These are phyloP conservation scores for Caiman crocodilus DNA, from an alignment of 2,797 vertebrate genomes.

Conservation along the genomic window DNA sequence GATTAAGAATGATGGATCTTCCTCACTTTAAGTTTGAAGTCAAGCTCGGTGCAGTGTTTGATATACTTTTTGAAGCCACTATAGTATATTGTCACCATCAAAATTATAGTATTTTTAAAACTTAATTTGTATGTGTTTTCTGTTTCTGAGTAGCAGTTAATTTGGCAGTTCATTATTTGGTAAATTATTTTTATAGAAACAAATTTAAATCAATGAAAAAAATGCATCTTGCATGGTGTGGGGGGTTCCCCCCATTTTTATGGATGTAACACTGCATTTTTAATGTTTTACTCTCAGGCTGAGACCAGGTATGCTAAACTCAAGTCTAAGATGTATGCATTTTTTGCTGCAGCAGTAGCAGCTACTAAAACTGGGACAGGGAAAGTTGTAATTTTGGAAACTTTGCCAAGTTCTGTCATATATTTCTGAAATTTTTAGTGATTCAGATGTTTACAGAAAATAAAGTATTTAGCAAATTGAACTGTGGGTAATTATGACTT, in stretches of 20 bases:
- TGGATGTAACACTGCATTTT: background rate
- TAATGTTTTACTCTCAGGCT: background rate
- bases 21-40: background rate
- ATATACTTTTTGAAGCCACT: background rate
- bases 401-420: background rate
- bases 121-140: background rate
- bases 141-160: background rate
- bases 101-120: background rate
- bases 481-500: constrained; percentile 55
- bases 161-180: background rate
- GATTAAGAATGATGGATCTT: constrained; percentile 1
- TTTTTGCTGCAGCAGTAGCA: constrained; percentile 8
- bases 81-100: background rate
- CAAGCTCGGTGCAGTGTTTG: background rate
- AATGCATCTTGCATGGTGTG: background rate
- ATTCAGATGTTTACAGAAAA: constrained; percentile 85
- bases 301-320: constrained; percentile 55
- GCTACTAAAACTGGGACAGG: background rate
- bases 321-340: background rate
- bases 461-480: constrained; percentile 63
- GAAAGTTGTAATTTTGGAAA: constrained; percentile 5
- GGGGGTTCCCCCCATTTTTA: background rate
- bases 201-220: background rate
- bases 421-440: constrained; percentile 56
- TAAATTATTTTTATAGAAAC: background rate